A percentile compares a stretch with the other conserved stretches of the same genome.
phyloP scores from a whole-genome alignment of 2,797 vertebrate species.

The Kryptopterus vitreolus region DNA sequence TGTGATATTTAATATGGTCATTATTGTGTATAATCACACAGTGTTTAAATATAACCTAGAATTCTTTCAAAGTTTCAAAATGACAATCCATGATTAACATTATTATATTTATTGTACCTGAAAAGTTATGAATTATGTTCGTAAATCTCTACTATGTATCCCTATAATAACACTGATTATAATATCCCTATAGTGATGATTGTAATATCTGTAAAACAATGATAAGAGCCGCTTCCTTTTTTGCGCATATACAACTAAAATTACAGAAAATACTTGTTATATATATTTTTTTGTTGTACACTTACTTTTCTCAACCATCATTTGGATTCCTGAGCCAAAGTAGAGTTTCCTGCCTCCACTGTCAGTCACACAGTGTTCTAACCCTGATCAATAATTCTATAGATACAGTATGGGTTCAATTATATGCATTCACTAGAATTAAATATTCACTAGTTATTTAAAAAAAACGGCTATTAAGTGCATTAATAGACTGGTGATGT shows the following conservation, averaged over 20 bases:
- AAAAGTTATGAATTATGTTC: background rate
- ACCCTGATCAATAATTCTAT: background rate
- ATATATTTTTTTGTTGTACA: slow-evolving; percentile 1
- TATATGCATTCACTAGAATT: too few species aligned
- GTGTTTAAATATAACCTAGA: background rate
- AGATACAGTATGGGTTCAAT: background rate
- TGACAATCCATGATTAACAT: background rate
- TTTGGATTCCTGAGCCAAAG: slow-evolving; percentile 36
- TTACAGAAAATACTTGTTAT: background rate
- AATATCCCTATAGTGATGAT: too few species aligned
- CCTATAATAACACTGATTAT: background rate
- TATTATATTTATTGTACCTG: background rate
- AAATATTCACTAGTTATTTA: background rate
- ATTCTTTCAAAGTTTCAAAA: too few species aligned
- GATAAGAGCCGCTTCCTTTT: too few species aligned
- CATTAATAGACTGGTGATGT: too few species aligned
- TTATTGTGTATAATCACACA: background rate
- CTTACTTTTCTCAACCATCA: slow-evolving; percentile 53
- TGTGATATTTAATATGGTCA: background rate
- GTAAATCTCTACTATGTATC: background rate
- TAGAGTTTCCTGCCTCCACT: slow-evolving; percentile 27
- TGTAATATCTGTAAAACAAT: too few species aligned
- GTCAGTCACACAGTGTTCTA: slow-evolving; percentile 7
- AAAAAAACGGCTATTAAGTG: too few species aligned
- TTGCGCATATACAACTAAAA: background rate